phyloP scores from a whole-genome alignment of 2,888 invertebrate genomes.

The Cinara cedri region DNA sequence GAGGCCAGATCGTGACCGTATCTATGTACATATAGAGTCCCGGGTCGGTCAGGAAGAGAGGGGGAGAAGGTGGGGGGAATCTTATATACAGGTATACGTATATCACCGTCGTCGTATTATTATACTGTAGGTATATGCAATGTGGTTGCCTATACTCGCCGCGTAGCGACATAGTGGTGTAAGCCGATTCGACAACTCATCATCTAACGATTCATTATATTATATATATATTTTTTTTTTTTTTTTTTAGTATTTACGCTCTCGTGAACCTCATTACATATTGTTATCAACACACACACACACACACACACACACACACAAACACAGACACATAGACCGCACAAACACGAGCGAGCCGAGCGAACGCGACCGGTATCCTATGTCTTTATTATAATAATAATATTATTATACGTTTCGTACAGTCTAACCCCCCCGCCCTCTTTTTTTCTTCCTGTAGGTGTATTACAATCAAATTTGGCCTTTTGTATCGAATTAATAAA shows the following conservation, averaged over 20 bases:
- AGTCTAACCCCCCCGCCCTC: no score
- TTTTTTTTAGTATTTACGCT: slow-evolving; percentile 38
- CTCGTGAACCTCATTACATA: slow-evolving; percentile 55
- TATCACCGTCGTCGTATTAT: background rate
- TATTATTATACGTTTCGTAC: no score
- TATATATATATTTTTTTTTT: no score
- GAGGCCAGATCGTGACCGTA: slow-evolving; percentile 49
- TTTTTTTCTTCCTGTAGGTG: slow-evolving; percentile 27
- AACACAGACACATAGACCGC: no score
- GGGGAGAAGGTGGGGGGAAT: background rate
- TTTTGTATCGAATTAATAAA: slow-evolving; percentile 47
- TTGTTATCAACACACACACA: slow-evolving; percentile 34
- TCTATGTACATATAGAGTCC: background rate
- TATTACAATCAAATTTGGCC: slow-evolving; percentile 54
- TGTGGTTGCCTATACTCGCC: slow-evolving; percentile 2
- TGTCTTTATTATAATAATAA: no score
- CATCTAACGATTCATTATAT: slow-evolving; percentile 56
- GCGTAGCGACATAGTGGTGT: background rate
- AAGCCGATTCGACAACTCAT: slow-evolving; percentile 50
- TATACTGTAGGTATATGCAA: background rate
- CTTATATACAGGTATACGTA: background rate
- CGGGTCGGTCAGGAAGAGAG: background rate
- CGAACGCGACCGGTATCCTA: no score
- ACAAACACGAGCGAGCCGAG: no score
- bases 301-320: no score